Evolutionary conservation across 37 sponge, comb jelly and placozoan species (phyloP).

Genomic region (Cladorhizidae sp.): DNA sequence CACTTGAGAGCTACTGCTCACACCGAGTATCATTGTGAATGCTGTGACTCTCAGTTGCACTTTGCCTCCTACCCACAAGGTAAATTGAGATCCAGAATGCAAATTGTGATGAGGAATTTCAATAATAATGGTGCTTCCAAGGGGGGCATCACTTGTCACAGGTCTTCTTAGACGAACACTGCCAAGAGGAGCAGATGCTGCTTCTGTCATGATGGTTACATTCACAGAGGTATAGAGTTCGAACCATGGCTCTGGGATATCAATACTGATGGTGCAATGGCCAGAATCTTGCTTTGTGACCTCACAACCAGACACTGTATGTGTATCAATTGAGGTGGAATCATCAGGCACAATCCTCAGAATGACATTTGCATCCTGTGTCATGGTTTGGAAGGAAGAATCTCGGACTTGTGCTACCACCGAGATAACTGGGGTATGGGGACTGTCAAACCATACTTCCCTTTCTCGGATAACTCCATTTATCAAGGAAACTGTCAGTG

Average conservation of each 20-base stretch:
- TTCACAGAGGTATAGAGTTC: constrained; percentile 8
- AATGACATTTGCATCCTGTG: background rate
- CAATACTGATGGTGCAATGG: constrained; percentile 18
- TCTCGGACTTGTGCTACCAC: constrained; percentile 38
- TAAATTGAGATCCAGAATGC: constrained; percentile 18
- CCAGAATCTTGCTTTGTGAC: constrained; percentile 6
- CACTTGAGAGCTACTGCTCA: background rate
- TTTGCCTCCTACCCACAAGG: constrained; percentile 25
- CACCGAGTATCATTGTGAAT: constrained; percentile 26
- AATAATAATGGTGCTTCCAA: constrained; percentile 28
- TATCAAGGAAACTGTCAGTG: background rate
- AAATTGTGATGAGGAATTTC: constrained; percentile 31
- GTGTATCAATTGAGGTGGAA: background rate
- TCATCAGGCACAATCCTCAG: constrained; percentile 7
- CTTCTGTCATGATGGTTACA: constrained; percentile 11
- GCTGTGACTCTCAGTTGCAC: constrained; percentile 1
- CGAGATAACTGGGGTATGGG: constrained; percentile 19
- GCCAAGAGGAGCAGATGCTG: background rate
- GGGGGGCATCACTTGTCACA: background rate
- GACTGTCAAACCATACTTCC: constrained; percentile 34
- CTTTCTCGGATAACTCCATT: constrained; percentile 2
- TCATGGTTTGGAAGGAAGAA: background rate
- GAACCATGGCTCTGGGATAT: constrained; percentile 67
- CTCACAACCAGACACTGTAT: background rate
- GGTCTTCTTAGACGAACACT: constrained; percentile 13